Percentiles rank a stretch among this genome's conserved stretches.
Conservation (phyloP, 1,140 invertebrate genomes). For the Panagrolaimus sp. region DNA sequence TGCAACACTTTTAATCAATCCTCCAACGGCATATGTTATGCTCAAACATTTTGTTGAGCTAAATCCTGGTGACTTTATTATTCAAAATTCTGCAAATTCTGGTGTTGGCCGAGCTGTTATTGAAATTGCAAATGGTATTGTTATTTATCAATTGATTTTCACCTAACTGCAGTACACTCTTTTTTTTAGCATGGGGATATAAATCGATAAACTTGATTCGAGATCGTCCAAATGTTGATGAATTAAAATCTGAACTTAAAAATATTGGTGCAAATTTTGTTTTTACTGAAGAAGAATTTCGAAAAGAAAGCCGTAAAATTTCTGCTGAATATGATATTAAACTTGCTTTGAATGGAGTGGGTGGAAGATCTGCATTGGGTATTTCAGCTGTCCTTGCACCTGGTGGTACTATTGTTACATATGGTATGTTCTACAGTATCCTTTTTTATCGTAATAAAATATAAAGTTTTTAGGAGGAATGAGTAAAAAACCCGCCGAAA, state of each 20-base stretch:
- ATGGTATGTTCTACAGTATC: conserved; percentile 64
- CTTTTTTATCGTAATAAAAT: too few relatives aligned
- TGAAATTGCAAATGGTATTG: conserved; percentile 65
- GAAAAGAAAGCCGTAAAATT: conserved; percentile 69
- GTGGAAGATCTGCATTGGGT: conserved; percentile 79
- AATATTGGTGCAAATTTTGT: conserved; percentile 77
- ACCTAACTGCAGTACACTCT: too few relatives aligned
- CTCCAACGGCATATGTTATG: conserved; percentile 93
- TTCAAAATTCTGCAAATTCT: conserved; percentile 95
- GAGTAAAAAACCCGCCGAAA: conserved; percentile 77
- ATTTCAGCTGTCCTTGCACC: conserved; percentile 70
- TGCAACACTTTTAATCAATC: conserved; percentile 84
- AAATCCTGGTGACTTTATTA: conserved; percentile 73
- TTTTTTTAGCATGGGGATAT: conserved; percentile 70
- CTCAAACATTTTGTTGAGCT: conserved; percentile 78
- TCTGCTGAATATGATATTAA: conserved; percentile 67
- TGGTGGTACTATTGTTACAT: conserved; percentile 81
- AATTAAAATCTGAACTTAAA: conserved; percentile 68
- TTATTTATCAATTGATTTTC: conserved; percentile 65
- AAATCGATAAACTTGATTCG: conserved; percentile 81
- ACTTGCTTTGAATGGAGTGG: conserved; percentile 89
- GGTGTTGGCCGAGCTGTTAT: conserved; percentile 90
- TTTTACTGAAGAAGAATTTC: conserved; percentile 79
- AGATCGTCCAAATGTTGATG: conserved; percentile 69
- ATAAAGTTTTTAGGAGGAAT: conserved; percentile 68